A percentile compares a stretch with the other conserved stretches of the same genome.
phyloP scores from a whole-genome alignment of 2,113 vertebrate genomes.

The Sterrhoptilus dennistouni region DNA sequence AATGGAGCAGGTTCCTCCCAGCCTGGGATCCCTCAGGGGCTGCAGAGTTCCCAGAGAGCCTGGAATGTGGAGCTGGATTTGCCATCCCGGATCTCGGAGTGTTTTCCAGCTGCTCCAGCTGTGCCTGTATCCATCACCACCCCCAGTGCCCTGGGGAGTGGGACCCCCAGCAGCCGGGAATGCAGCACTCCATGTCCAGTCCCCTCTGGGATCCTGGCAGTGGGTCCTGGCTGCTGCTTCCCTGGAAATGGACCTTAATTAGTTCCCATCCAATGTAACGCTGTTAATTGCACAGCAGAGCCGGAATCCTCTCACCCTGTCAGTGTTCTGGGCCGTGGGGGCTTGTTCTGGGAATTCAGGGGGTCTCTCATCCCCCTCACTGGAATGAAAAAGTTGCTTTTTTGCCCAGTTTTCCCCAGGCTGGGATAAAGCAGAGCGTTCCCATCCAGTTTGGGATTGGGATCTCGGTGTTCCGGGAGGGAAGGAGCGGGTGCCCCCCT shows the following conservation, averaged over 20 bases:
- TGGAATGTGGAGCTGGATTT: background rate
- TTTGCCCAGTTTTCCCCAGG: background rate
- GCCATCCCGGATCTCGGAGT: accelerated
- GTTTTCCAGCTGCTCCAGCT: background rate
- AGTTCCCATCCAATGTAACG: background rate
- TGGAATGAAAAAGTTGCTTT: accelerated
- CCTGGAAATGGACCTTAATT: slow-evolving; percentile 49
- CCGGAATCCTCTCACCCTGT: background rate
- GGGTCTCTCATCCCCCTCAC: background rate
- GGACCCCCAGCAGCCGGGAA: background rate
- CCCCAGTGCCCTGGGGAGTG: background rate
- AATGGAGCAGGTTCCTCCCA: background rate
- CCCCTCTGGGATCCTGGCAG: background rate
- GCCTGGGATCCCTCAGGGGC: background rate
- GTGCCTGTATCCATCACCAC: accelerated
- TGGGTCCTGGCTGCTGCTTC: background rate
- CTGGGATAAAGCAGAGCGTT: accelerated
- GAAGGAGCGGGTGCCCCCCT: background rate
- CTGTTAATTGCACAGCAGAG: slow-evolving; percentile 54
- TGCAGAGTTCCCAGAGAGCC: background rate
- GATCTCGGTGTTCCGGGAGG: accelerated
- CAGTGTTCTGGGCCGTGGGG: background rate
- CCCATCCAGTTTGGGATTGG: accelerated
- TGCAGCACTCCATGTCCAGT: background rate
- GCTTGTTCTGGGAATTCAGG: background rate